Conservation (phyloP, 2,888 invertebrate species). For the Bellardia bayeri region DNA sequence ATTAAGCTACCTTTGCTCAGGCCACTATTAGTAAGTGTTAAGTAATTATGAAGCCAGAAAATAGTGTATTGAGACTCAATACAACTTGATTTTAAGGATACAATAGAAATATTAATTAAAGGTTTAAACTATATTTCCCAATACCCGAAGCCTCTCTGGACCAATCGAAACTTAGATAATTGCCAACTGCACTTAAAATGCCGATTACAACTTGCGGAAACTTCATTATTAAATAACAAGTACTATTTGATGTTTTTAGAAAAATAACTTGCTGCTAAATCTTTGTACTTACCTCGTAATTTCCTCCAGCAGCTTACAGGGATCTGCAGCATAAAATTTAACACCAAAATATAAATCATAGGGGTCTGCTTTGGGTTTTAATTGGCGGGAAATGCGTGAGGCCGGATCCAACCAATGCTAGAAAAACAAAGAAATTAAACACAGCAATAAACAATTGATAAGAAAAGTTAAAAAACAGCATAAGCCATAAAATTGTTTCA, state of each 20-base stretch:
- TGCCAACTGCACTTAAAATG: too few species aligned
- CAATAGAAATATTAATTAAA: background rate
- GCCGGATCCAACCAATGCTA: constrained; percentile 98
- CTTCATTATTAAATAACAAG: too few species aligned
- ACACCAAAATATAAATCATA: constrained; percentile 98
- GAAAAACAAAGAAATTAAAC: constrained; percentile 9
- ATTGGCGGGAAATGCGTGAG: constrained; percentile 94
- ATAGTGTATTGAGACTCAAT: too few species aligned
- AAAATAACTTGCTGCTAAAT: background rate
- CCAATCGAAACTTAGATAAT: too few species aligned
- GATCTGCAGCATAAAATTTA: constrained; percentile 98
- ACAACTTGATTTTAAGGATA: too few species aligned
- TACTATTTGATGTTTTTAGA: background rate
- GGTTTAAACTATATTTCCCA: too few species aligned
- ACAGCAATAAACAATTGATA: constrained; percentile 1
- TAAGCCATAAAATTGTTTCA: constrained; percentile 13
- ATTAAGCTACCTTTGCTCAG: constrained; percentile 5
- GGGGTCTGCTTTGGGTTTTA: constrained; percentile 89
- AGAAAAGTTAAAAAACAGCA: background rate
- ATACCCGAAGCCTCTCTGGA: too few species aligned
- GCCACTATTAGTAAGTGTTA: background rate
- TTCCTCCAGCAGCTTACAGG: constrained; percentile 97
- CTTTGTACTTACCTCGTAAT: constrained; percentile 91
- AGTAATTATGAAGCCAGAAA: too few species aligned
- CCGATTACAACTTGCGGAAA: too few species aligned